phyloP scores from a whole-genome alignment of 2,797 vertebrate species.

The Babyrousa celebensis region DNA sequence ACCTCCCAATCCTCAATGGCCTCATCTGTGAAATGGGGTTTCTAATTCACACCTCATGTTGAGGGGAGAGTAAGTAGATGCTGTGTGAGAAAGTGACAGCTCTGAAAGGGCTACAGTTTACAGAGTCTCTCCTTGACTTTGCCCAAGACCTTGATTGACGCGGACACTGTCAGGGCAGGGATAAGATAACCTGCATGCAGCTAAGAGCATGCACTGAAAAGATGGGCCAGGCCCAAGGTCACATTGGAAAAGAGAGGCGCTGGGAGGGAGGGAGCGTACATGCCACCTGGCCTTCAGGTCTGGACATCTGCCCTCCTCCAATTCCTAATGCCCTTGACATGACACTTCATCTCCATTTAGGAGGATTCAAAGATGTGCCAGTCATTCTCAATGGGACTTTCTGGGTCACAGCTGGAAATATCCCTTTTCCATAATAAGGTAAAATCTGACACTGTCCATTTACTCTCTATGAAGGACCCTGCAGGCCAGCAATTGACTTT shows the following conservation, averaged over 20 bases:
- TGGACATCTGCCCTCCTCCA: background rate
- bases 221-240: background rate
- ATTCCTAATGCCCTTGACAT: background rate
- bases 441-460: background rate
- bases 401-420: constrained; percentile 72
- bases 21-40: constrained; percentile 23
- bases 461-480: constrained; percentile 42
- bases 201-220: background rate
- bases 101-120: background rate
- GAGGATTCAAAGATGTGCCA: background rate
- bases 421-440: constrained; percentile 21
- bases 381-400: constrained; percentile 52
- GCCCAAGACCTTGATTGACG: background rate
- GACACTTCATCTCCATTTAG: constrained; percentile 70
- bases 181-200: background rate
- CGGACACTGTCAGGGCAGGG: background rate
- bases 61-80: background rate
- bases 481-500: constrained; percentile 27
- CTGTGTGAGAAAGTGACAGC: background rate
- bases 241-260: accelerated
- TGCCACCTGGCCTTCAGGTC: background rate
- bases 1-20: background rate
- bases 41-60: background rate
- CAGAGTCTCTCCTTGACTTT: background rate
- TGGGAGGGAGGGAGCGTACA: accelerated